These are phyloP conservation scores for Brachyrhaphis roseni DNA, from an alignment of 2,797 vertebrate genomes.

Conservation along the genomic window DNA sequence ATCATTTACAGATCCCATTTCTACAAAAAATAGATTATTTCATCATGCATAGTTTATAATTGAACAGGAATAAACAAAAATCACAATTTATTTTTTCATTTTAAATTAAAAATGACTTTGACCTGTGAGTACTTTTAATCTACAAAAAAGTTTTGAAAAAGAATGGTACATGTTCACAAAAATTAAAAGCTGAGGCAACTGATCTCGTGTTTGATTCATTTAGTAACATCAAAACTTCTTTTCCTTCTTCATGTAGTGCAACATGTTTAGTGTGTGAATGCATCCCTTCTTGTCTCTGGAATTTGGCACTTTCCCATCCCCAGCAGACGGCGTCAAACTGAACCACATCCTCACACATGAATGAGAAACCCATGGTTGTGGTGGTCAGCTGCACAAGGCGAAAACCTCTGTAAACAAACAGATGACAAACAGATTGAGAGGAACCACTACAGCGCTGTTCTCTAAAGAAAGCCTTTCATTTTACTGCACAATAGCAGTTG, in stretches of 20 bases:
- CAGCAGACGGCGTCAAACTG: not conserved
- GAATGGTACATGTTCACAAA: not conserved
- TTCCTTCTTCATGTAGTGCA: not conserved
- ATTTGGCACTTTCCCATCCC: not conserved
- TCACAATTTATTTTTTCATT: not conserved
- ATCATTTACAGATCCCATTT: not conserved
- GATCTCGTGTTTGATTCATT: not conserved
- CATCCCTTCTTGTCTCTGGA: constrained; percentile 1
- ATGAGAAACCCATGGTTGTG: constrained; percentile 24
- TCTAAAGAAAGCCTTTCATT: constrained; percentile 74
- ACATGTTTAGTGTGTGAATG: not conserved
- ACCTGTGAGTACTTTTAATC: no score
- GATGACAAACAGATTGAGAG: constrained; percentile 71
- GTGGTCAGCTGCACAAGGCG: constrained; percentile 70
- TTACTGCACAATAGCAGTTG: constrained; percentile 80
- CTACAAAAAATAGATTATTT: not conserved
- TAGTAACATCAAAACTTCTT: not conserved
- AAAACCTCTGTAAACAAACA: constrained; percentile 72
- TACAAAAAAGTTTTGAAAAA: not conserved
- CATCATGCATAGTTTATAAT: not conserved
- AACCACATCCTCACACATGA: constrained; percentile 20
- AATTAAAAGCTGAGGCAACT: not conserved
- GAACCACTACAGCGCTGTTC: constrained; percentile 55
- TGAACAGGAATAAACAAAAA: not conserved
- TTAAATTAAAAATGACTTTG: not conserved